phyloP scores from a whole-genome alignment of 2,888 invertebrate species.

The Oligia fasciuncula region DNA sequence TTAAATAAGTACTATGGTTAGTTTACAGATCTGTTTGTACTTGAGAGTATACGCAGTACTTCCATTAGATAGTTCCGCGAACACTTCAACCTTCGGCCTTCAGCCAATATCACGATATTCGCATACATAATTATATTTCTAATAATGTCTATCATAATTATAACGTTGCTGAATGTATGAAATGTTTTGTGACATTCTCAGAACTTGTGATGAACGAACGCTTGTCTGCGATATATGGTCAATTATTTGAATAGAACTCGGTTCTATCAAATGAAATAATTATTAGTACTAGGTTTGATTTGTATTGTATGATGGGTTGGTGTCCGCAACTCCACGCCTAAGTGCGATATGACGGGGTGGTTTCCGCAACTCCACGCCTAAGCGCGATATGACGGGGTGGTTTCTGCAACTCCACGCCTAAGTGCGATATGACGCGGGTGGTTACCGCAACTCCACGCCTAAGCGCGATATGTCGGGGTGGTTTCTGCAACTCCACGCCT shows the following conservation, averaged over 20 bases:
- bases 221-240: background rate
- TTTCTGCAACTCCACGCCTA: background rate
- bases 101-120: background rate
- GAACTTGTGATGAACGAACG: background rate
- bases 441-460: background rate
- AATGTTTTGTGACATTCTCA: background rate
- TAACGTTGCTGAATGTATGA: background rate
- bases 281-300: background rate
- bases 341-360: background rate
- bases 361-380: background rate
- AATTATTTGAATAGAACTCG: background rate
- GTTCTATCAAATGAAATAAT: background rate
- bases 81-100: background rate
- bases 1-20: too few species aligned
- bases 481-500: background rate
- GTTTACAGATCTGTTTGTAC: background rate
- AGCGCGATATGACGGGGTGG: background rate
- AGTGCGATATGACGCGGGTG: background rate
- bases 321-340: background rate
- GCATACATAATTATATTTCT: background rate
- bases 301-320: background rate
- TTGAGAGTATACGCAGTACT: background rate
- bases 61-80: background rate
- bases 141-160: background rate
- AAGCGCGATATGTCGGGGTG: background rate